Evolutionary conservation across 1,140 invertebrate species (phyloP), one percentile per base, ranked within the genome.

Genomic region (Cydia splendana): DNA sequence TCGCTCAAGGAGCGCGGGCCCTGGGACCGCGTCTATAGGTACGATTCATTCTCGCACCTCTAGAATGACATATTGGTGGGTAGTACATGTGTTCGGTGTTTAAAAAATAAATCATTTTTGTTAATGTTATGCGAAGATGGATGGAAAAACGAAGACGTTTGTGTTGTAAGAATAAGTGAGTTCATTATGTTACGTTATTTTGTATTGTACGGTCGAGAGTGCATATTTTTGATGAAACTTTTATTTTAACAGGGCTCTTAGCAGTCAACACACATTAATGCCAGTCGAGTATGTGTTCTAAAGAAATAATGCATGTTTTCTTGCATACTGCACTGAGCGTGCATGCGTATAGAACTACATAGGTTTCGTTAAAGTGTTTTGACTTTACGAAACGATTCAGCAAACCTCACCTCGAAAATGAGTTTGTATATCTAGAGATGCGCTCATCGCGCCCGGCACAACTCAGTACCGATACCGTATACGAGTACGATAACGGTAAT

Each of bases 11-110:
- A 97, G 85, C 94, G 96, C 75, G 96, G 96, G 34, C 95, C 96
- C 5, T 97, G 96, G 97, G 96, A 97, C 82, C 95, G 96, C 79
- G 95, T 97, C 18, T 97, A 96, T 86, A 96, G 95, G 91, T 93
- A 93, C 80, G 80, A 82, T 77, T 77, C 18, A 5, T n/a, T 24
- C 57, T 12, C 48, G 18, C 20, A 20, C 45, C 75, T 74, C 77
- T 80, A 83, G 74, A 77, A 79, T 75, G 51, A 75, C 76, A 76
- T 81, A 62, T 80, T 88, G 88, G 88, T 89, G 88, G 91, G 90
- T 91, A 91, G 86, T 76, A 87, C 80, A 82, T 81, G 76, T 82
- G 78, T 84, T 86, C 80, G 82, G 86, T 87, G 85, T 91, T 88
- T 89, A 75, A 85, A 79, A 80, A 62, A 88, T 87, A 89, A 84